A percentile compares a stretch with the other conserved stretches of the same genome.
phyloP scores from a whole-genome alignment of 2,797 vertebrate genomes.

The Euthynnus affinis region DNA sequence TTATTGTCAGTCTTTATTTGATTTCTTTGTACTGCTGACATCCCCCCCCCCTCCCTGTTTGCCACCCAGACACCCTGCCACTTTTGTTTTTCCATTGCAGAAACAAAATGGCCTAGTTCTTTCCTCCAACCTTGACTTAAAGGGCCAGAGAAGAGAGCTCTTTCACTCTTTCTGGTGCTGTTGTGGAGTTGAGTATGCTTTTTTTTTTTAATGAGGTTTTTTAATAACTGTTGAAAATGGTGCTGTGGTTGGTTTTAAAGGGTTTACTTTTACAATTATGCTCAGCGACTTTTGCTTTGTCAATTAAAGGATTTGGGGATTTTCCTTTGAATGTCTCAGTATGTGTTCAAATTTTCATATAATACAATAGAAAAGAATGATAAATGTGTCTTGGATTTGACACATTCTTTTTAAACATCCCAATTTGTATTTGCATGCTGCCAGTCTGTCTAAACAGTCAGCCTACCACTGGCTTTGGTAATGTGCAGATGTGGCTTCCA shows the following conservation, averaged over 20 bases:
- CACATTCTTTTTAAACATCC: slow-evolving; percentile 40
- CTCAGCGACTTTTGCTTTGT: not conserved
- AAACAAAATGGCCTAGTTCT: slow-evolving; percentile 63
- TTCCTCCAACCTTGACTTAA: slow-evolving; percentile 55
- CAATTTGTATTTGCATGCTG: slow-evolving; percentile 60
- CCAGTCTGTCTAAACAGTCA: slow-evolving; percentile 47
- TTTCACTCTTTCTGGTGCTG: not conserved
- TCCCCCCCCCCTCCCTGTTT: slow-evolving; percentile 40
- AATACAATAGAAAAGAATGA: slow-evolving; percentile 4
- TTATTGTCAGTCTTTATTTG: slow-evolving; percentile 75
- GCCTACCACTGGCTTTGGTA: slow-evolving; percentile 50
- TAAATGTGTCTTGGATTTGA: slow-evolving; percentile 31
- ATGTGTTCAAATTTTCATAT: slow-evolving; percentile 33
- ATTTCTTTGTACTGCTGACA: slow-evolving; percentile 70
- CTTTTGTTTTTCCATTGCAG: slow-evolving; percentile 74
- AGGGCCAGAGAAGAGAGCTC: slow-evolving; percentile 25
- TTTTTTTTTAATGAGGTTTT: slow-evolving; percentile 1
- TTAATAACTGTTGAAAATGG: not conserved
- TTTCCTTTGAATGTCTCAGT: slow-evolving; percentile 26
- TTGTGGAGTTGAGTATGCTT: slow-evolving; percentile 3
- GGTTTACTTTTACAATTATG: not conserved
- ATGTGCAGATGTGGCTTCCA: slow-evolving; percentile 62
- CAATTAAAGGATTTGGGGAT: not conserved
- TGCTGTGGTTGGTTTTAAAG: not conserved
- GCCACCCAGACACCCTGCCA: slow-evolving; percentile 65